Conservation (phyloP, 30 jellyfish, hydroid and myxozoan genomes). For the Aurelia coerulea region DNA sequence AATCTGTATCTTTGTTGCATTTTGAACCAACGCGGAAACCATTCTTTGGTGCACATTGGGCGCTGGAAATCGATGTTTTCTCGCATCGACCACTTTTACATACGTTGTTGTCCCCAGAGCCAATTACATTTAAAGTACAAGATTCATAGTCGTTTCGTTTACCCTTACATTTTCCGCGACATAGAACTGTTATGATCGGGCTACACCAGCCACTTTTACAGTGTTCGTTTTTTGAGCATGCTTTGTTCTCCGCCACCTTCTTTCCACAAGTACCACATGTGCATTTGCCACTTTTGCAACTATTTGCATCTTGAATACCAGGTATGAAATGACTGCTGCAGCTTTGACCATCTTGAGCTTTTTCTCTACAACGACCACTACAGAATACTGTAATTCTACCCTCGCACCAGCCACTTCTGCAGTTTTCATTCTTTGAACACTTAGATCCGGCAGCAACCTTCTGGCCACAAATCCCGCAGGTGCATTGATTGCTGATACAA, state of each 20-base stretch:
- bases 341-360: not conserved
- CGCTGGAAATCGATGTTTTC: conserved; percentile 22
- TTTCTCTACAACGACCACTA: not conserved
- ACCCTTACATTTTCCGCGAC: conserved; percentile 35
- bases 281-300: conserved; percentile 26
- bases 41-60: conserved; percentile 30
- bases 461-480: not conserved
- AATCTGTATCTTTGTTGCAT: conserved; percentile 42
- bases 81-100: conserved; percentile 43
- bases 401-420: not conserved
- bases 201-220: conserved; percentile 51
- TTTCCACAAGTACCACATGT: conserved; percentile 42
- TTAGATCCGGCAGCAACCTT: not conserved
- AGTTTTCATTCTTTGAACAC: not conserved
- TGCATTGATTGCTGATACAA: not conserved
- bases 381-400: not conserved
- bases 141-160: conserved; percentile 14
- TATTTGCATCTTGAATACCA: conserved; percentile 11
- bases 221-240: conserved; percentile 26
- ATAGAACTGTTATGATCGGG: conserved; percentile 5
- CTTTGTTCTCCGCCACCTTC: not conserved
- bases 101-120: conserved; percentile 13
- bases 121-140: conserved; percentile 19
- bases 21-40: conserved; percentile 42
- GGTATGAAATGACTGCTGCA: not conserved